Base-by-base conservation (phyloP, 2,888 invertebrate species). In the Clanis bilineata region DNA sequence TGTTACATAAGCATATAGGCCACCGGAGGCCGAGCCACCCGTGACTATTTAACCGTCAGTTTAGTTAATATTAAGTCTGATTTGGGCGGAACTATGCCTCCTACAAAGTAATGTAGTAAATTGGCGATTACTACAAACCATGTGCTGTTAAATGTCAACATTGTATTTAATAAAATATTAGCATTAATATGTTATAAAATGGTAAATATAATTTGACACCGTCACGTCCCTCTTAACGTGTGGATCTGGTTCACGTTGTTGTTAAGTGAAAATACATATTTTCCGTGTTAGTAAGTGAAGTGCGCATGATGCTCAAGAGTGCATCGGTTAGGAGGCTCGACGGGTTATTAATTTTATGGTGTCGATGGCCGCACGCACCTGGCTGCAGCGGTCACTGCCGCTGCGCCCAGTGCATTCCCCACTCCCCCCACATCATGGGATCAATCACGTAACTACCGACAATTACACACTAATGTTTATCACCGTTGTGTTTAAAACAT, bases 311-410 rank as follows among this genome's bases (percentile, higher is more conserved):
- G 72, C 83, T 77, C 80, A 79, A 79, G 81, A 83, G 86, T 86
- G 88, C 90, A 88, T 85, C 82, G 88, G 85, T 84, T 85, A 80
- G 85, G 80, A 88, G 84, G 84, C 85, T 82, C 87, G 88, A 86
- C 91, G 86, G 85, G 90, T 90, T 91, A 90, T 91, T 90, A 90
- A 90, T 91, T 91, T 91, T 90, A 91, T 90, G 89, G 90, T 90
- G 91, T 92, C 91, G 90, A 91, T 92, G 91, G 87, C 91, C 91
- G 90, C 86, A 76, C 82, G 88, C 90, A 89, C 86, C 90, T 88
- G 88, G 88, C 83, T 79, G 83, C 84, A 75, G 84, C 90, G 90
- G 89, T 90, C 90, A 89, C 85, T 88, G 88, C 88, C 86, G 80
- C 80, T 74, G 77, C 75, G 74, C 73, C 64, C 75, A 62, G 71